Evolutionary conservation across 2,797 vertebrate species (phyloP), one percentile per base, ranked within the genome.

Genomic region (Sternarchorhynchus goeldii): DNA sequence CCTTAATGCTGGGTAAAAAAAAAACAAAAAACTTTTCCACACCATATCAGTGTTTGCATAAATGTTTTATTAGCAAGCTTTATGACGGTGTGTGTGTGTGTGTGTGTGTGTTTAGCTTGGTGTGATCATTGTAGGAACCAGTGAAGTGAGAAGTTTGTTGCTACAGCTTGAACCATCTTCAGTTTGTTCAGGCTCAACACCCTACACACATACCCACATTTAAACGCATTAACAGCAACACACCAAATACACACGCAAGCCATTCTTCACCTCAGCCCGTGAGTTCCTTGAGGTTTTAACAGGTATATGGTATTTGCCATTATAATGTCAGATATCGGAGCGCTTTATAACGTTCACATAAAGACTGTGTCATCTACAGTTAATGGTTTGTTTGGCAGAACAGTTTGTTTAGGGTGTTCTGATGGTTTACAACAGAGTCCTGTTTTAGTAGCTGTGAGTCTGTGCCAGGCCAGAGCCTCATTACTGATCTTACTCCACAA

Each of bases 181-280:
- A 57, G 66, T 79, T 64, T 39, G 20, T 39, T 74, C 75, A 77
- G 66, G 32, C 31, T 58, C 63, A 62, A 31, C 50, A 8, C 2
- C 1, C 5, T 25, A 29, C 10, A 41, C 53, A 25, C 17, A 58
- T 16, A 50, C 29, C 39, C 32, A 41, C 55, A 62, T 50, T 50
- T 50, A 50, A 12, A 57, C 20, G 12, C 36, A 64, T 18, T 4
- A 45, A 5, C 4, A 50, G 25, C 63, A 59, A 73, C 50, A 36
- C 17, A 69, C 20, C 72, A 67, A 45, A 55, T 36, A 58, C 8
- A 66, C 7, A 58, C 8, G 60, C 7, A 12, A n/a, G 31, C 16
- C 10, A 58, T 66, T 64, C 58, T 55, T 50, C 55, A 32, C 73
- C 6, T 5, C 53, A 31, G 12, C 34, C 25, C 64, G 32, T 0